A percentile compares a stretch with the other conserved stretches of the same genome.
These are phyloP conservation scores for Siderastrea siderea DNA, from an alignment of 92 coral and sea anemone species.

Conservation along the genomic window DNA sequence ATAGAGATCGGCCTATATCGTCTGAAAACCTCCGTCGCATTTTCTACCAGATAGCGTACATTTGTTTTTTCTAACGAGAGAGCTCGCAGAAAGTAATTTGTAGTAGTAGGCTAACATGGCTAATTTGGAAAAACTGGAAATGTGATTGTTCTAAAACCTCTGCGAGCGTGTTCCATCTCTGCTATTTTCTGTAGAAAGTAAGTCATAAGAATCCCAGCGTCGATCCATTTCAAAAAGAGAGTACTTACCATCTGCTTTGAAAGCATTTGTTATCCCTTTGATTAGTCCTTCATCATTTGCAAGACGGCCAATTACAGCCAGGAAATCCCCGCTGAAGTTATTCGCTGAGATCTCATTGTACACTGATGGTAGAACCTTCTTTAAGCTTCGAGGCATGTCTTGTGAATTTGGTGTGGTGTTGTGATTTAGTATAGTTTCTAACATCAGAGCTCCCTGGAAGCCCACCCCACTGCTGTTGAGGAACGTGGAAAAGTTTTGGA, in stretches of 20 bases:
- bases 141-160: too few species aligned
- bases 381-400: background rate
- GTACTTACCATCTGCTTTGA: constrained; percentile 11
- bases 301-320: constrained; percentile 46
- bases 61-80: too few species aligned
- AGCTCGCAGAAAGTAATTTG: too few species aligned
- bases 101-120: too few species aligned
- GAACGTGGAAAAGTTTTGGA: constrained; percentile 47
- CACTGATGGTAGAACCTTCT: background rate
- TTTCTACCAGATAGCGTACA: too few species aligned
- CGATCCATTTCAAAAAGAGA: too few species aligned
- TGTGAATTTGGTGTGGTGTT: constrained; percentile 45
- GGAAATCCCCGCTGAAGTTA: constrained; percentile 47
- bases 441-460: constrained; percentile 73
- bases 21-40: too few species aligned
- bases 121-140: too few species aligned
- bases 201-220: too few species aligned
- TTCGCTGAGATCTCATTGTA: background rate
- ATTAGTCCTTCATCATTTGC: constrained; percentile 25
- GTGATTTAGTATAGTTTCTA: constrained; percentile 78
- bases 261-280: constrained; percentile 23
- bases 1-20: too few species aligned
- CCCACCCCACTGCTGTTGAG: constrained; percentile 39
- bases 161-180: too few species aligned
- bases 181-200: too few species aligned